Conservation (phyloP, 2,888 invertebrate genomes). For the Gisinianus flammeolus region DNA sequence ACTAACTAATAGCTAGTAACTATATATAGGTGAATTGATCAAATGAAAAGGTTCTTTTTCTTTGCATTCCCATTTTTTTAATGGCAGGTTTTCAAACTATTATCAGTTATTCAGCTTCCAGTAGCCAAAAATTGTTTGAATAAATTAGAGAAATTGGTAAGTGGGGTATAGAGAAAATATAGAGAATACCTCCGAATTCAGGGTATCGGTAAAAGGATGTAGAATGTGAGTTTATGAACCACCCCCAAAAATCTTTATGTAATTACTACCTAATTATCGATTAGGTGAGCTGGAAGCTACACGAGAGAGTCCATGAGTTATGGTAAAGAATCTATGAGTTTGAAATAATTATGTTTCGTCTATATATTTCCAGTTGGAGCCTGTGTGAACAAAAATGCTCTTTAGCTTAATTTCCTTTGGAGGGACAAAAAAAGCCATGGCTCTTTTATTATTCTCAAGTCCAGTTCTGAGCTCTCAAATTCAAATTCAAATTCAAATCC, state of each 20-base stretch:
- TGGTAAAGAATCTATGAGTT: background rate
- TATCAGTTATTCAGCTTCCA: background rate
- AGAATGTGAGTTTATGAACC: conserved; percentile 2
- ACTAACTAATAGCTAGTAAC: too few relatives aligned
- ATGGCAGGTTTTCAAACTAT: background rate
- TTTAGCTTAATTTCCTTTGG: background rate
- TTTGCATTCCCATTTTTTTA: too few relatives aligned
- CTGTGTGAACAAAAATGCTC: too few relatives aligned
- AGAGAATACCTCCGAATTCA: too few relatives aligned
- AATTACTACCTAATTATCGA: conserved; percentile 35
- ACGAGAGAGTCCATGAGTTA: conserved; percentile 13
- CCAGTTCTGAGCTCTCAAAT: background rate
- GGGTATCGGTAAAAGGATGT: too few relatives aligned
- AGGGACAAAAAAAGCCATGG: background rate
- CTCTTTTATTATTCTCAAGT: too few relatives aligned
- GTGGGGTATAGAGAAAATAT: background rate
- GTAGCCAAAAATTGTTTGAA: background rate
- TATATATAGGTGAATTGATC: too few relatives aligned
- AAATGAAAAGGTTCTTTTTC: too few relatives aligned
- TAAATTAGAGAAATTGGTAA: conserved; percentile 29
- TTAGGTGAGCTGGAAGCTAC: conserved; percentile 19
- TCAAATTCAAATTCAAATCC: background rate
- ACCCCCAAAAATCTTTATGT: conserved; percentile 21
- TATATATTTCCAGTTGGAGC: too few relatives aligned
- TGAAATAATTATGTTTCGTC: background rate